Evolutionary conservation across 2,113 vertebrate genomes (phyloP), one percentile per base, ranked within the genome.

Genomic region (Gadus chalcogrammus): DNA sequence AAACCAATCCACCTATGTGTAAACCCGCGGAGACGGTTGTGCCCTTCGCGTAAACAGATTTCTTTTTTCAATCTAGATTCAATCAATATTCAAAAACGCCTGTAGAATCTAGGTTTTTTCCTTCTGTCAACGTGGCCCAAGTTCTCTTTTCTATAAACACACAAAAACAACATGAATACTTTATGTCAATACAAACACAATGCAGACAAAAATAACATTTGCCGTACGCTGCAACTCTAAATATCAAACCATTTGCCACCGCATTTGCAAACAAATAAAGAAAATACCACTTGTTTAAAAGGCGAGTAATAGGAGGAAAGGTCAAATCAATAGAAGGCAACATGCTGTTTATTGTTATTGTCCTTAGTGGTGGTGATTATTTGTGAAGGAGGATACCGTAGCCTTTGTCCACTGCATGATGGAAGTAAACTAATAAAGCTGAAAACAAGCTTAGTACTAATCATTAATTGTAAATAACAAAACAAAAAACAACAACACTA

Each of bases 161-260:
- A 35, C 42, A 48, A 48, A 9, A 9, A 48, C 9, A 48, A 48
- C 42, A 48, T 9, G 8, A 48, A 13, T 48, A 48, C 42, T 9
- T 48, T 48, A 13, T 13, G 42, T 12, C 42, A 9, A 48, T 48
- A 48, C 42, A 48, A 13, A 48, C 42, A 48, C 42, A 48, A 65
- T 64, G 68, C 48, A 42, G 38, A 13, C 76, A 65, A 68, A 60
- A 56, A 76, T 68, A 80, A 73, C 6, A 61, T 71, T 71, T 67
- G 75, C 79, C 70, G 61, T 72, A 20, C 24, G 24, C 24, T 24
- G 24, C 24, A 35, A 35, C 31, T 35, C 31, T 35, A 35, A 35
- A 35, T 8, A 72, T 68, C 83, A 83, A 75, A 13, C 76, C 79
- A 87, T 84, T 75, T 61, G 70, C 67, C 64, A 70, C 80, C 80